Evolutionary conservation across 2,113 vertebrate genomes (phyloP).

Genomic region (Arothron firmamentum): DNA sequence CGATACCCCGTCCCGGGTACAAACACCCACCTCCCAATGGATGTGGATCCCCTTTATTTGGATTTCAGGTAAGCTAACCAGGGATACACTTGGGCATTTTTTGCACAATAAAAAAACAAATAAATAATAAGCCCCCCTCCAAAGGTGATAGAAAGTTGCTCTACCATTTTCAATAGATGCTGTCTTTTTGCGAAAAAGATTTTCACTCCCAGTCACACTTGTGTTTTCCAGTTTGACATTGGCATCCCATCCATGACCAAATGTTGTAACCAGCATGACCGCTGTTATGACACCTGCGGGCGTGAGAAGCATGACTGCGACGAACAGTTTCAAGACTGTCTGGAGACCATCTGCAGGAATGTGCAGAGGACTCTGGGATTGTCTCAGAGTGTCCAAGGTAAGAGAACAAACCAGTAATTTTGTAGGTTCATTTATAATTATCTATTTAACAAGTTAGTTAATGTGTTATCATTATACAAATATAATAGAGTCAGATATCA

Average conservation of each 20-base stretch:
- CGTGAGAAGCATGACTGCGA: slow-evolving; percentile 89
- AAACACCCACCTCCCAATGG: slow-evolving; percentile 93
- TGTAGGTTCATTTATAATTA: background rate
- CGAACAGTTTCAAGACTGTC: slow-evolving; percentile 86
- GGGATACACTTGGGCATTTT: background rate
- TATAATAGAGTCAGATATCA: too few relatives aligned
- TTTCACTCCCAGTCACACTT: background rate
- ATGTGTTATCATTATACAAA: too few relatives aligned
- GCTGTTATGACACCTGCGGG: slow-evolving; percentile 93
- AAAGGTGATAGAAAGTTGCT: too few relatives aligned
- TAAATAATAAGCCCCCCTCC: too few relatives aligned
- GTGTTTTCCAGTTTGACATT: slow-evolving; percentile 82
- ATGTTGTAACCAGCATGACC: slow-evolving; percentile 94
- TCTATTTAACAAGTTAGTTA: background rate
- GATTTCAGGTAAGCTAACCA: slow-evolving; percentile 80
- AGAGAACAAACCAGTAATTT: slow-evolving; percentile 1
- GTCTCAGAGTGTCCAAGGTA: slow-evolving; percentile 85
- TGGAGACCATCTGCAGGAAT: slow-evolving; percentile 90
- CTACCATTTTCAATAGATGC: too few relatives aligned
- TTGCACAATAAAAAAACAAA: background rate
- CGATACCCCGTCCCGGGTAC: slow-evolving; percentile 80
- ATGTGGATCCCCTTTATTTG: slow-evolving; percentile 93
- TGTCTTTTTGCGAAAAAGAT: too few relatives aligned
- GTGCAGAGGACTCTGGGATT: slow-evolving; percentile 89
- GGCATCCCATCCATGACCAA: slow-evolving; percentile 97